Percentiles rank a stretch among this genome's conserved stretches.
phyloP scores from a whole-genome alignment of 2,797 vertebrate species.

The Sarcophilus harrisii region DNA sequence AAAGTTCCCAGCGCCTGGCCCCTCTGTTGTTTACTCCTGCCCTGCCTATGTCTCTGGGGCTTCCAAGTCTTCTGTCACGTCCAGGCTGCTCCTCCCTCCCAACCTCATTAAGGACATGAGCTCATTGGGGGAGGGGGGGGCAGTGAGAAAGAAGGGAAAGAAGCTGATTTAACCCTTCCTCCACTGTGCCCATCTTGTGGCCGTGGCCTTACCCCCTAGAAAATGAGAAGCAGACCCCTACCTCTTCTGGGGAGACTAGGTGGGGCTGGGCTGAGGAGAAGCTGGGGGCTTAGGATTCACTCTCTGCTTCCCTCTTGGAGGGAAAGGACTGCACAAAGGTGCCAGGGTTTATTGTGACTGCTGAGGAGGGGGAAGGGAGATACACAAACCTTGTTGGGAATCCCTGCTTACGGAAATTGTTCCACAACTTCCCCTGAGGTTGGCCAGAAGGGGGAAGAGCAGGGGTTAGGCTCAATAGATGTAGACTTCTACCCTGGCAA shows the following conservation, averaged over 20 bases:
- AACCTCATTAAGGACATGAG: neutral
- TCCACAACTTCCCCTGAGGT: neutral
- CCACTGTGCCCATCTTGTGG: neutral
- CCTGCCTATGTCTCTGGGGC: neutral
- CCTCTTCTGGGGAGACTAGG: neutral
- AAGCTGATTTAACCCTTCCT: neutral
- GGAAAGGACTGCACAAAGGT: neutral
- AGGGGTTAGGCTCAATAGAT: neutral
- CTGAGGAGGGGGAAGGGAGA: neutral
- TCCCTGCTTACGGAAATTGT: neutral
- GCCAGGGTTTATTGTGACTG: neutral
- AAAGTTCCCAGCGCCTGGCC: neutral
- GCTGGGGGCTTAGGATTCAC: neutral
- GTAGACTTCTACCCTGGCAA: neutral
- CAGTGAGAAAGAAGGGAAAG: neutral
- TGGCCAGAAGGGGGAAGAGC: neutral
- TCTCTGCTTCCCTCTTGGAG: neutral
- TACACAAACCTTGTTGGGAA: neutral
- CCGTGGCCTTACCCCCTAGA: neutral
- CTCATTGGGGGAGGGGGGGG: neutral
- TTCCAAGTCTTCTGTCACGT: neutral
- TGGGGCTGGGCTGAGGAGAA: neutral
- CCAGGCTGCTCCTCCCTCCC: neutral
- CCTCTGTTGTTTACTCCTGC: neutral
- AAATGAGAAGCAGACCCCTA: neutral